These are phyloP conservation scores for Papilio protenor DNA, from an alignment of 2,888 invertebrate species.

Conservation along the genomic window DNA sequence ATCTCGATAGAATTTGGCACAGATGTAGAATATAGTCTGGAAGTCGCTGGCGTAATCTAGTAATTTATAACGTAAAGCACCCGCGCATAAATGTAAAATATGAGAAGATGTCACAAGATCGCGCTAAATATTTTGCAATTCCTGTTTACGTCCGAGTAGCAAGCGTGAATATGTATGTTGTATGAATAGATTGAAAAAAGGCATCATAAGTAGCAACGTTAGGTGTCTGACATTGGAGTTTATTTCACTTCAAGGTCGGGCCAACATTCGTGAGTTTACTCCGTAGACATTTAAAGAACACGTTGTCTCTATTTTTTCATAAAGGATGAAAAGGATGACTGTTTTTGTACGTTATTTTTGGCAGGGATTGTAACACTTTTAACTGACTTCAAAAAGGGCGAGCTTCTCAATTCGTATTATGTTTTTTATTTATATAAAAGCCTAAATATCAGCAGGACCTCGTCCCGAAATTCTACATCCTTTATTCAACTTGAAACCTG, in stretches of 20 bases:
- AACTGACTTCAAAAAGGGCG: too few relatives aligned
- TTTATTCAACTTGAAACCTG: slow-evolving; percentile 36
- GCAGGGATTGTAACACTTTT: background rate
- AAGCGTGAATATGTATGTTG: too few relatives aligned
- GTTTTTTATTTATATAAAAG: background rate
- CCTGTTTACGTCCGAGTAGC: too few relatives aligned
- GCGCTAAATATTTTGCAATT: too few relatives aligned
- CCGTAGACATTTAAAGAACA: background rate
- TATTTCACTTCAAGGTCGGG: background rate
- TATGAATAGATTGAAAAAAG: background rate
- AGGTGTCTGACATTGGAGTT: background rate
- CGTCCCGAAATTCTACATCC: slow-evolving; percentile 19
- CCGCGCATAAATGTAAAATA: too few relatives aligned
- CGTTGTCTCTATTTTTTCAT: background rate
- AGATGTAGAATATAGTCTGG: too few relatives aligned
- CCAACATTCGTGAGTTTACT: background rate
- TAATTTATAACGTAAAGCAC: too few relatives aligned
- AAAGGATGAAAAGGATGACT: background rate
- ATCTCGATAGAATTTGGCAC: too few relatives aligned
- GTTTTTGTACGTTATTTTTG: background rate
- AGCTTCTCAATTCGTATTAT: too few relatives aligned
- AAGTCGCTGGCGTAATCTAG: too few relatives aligned
- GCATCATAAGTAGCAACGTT: background rate
- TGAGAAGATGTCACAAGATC: too few relatives aligned
- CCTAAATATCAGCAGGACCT: slow-evolving; percentile 3